Conservation (phyloP, 2,888 invertebrate species). For the Acleris literana region DNA sequence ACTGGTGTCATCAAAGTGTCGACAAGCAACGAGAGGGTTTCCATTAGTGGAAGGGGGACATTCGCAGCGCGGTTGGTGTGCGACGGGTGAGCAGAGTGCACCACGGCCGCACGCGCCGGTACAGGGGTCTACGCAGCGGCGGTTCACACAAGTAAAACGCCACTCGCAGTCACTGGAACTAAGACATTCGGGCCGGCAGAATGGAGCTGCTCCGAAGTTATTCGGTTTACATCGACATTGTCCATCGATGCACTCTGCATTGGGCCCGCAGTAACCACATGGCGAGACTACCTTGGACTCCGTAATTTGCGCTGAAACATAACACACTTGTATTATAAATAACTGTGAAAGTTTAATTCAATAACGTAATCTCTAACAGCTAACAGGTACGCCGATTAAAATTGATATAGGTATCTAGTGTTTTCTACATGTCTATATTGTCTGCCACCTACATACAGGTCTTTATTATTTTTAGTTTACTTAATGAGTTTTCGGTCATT, state of each 20-base stretch:
- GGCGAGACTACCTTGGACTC: slow-evolving; percentile 78
- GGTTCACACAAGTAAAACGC: slow-evolving; percentile 87
- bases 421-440: too few species aligned
- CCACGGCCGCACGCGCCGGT: slow-evolving; percentile 89
- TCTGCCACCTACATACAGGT: too few species aligned
- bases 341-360: too few species aligned
- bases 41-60: slow-evolving; percentile 87
- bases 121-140: slow-evolving; percentile 89
- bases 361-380: too few species aligned
- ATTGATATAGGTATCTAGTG: too few species aligned
- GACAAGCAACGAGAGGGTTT: slow-evolving; percentile 88
- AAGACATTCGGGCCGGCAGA: slow-evolving; percentile 89
- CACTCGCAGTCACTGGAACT: slow-evolving; percentile 88
- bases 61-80: slow-evolving; percentile 88
- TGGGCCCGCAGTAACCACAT: slow-evolving; percentile 89
- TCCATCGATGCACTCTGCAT: slow-evolving; percentile 87
- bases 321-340: not conserved
- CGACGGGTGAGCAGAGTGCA: slow-evolving; percentile 87
- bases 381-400: too few species aligned
- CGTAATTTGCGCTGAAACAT: slow-evolving; percentile 53
- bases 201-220: slow-evolving; percentile 89
- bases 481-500: too few species aligned
- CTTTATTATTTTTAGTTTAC: too few species aligned
- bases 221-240: slow-evolving; percentile 87
- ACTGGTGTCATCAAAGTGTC: slow-evolving; percentile 80